Evolutionary conservation across 2,797 vertebrate genomes (phyloP), one percentile per base, ranked within the genome.

Genomic region (Phalanger gymnotis): DNA sequence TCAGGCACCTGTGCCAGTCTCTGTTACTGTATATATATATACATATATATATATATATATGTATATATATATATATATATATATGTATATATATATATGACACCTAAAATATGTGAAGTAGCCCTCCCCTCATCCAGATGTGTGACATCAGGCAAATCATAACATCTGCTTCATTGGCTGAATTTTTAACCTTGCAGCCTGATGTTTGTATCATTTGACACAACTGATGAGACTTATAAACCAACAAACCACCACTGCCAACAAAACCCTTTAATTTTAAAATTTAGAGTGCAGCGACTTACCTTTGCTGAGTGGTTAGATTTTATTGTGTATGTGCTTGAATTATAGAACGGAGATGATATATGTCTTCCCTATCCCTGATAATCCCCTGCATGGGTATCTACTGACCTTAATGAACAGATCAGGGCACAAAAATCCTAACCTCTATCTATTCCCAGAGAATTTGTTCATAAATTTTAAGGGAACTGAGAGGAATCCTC

Each of bases 161-260:
- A 95, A 94, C 90, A 93, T 90, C 54, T 96, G 55, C 28, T 95
- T 94, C 87, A 47, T 90, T 94, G 61, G 95, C 53, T 93, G 27
- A 95, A 92, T 96, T 54, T 91, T 96, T 96, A 92, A 92, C n/a
- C 90, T 93, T 14, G 53, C 95, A 14, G 96, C 47, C 94, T 34
- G 31, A 54, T 97, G 53, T 55, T 96, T 95, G 54, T 95, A 11
- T 94, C 53, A 92, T 93, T 97, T 96, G 92, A 92, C 52, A 96
- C 40, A 34, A 28, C 53, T 91, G n/a, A 93, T 94, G 52, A 95
- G 55, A 92, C 87, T 55, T 91, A 95, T 51, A 94, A 94, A 87
- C 40, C 73, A 87, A 5, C 73, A 87, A 81, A 47, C 40, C 22
- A 3, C 9, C 19, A 10, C 73, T 34, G 40, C 40, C 22, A 92